These are phyloP conservation scores for Lepidonotus clava DNA, from an alignment of 2,888 invertebrate genomes.

Conservation along the genomic window DNA sequence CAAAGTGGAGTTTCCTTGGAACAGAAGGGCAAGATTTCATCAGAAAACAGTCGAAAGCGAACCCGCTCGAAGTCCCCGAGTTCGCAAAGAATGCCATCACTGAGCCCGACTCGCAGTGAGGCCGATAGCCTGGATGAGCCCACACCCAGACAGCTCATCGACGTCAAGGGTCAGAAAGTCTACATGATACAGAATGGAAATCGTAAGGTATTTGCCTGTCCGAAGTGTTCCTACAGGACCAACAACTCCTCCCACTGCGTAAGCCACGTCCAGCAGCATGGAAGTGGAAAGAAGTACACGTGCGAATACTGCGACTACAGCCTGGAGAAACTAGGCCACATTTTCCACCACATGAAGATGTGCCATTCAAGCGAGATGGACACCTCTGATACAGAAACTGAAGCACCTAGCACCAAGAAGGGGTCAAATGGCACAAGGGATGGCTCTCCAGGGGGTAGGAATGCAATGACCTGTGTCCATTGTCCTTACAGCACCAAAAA, in stretches of 20 bases:
- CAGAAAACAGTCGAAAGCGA: not conserved
- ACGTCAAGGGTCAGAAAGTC: conserved; percentile 46
- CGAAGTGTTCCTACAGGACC: conserved; percentile 70
- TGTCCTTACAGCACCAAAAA: conserved; percentile 73
- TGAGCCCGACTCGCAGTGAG: not conserved
- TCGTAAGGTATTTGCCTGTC: conserved; percentile 59
- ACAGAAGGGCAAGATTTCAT: not conserved
- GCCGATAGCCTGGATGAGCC: not conserved
- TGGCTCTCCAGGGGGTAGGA: not conserved
- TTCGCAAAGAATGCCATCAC: not conserved
- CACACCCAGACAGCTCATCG: not conserved
- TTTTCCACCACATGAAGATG: conserved; percentile 75
- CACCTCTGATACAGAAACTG: conserved; percentile 31
- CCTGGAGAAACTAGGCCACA: conserved; percentile 73
- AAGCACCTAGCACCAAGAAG: conserved; percentile 55
- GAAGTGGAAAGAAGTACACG: conserved; percentile 57
- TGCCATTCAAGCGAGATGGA: conserved; percentile 32
- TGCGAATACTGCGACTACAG: conserved; percentile 76
- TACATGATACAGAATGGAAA: conserved; percentile 55
- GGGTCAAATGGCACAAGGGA: not conserved
- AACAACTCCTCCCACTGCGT: conserved; percentile 69
- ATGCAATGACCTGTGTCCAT: conserved; percentile 72
- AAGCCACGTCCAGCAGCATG: conserved; percentile 69
- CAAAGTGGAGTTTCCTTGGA: no score
- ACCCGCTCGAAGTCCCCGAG: no score